These are phyloP conservation scores for Synchiropus splendidus DNA, from an alignment of 2,113 vertebrate species.

Conservation along the genomic window DNA sequence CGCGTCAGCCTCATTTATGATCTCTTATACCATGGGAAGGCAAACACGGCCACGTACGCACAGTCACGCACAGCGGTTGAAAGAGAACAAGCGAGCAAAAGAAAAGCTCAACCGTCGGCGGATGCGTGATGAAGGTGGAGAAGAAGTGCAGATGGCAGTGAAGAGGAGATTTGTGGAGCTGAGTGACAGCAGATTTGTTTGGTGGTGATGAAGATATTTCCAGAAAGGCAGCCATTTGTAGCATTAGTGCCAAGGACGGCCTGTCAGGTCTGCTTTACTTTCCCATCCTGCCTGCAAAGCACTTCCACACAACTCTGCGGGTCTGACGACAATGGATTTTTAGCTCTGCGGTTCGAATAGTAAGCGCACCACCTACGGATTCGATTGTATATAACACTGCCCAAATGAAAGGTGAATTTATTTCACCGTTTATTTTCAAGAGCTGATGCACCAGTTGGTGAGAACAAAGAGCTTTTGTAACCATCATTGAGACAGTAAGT, in stretches of 20 bases:
- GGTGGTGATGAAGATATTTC: conserved; percentile 59
- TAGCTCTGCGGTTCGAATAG: no score
- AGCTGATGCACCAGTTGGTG: no score
- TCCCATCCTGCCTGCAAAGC: conserved; percentile 33
- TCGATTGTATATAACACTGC: no score
- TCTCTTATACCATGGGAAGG: conserved; percentile 9
- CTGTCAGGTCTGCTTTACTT: conserved; percentile 61
- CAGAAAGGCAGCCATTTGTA: conserved; percentile 55
- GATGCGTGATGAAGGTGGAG: background rate
- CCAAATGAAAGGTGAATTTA: no score
- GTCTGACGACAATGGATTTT: no score
- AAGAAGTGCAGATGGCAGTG: conserved; percentile 5
- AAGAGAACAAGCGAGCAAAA: conserved; percentile 5
- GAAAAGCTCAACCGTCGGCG: conserved; percentile 10
- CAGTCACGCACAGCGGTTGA: conserved; percentile 2
- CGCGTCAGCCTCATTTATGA: conserved; percentile 41
- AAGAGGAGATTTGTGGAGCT: conserved; percentile 25
- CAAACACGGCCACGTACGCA: background rate
- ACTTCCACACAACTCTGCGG: conserved; percentile 5
- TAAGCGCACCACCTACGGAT: no score
- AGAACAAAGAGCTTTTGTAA: no score
- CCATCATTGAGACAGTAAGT: no score
- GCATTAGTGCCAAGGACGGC: conserved; percentile 47
- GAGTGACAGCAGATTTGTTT: conserved; percentile 50
- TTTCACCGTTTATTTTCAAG: no score